Percentiles rank a stretch among this genome's conserved stretches.
Evolutionary conservation across 2,797 vertebrate genomes (phyloP).

Genomic region (Pampus argenteus): DNA sequence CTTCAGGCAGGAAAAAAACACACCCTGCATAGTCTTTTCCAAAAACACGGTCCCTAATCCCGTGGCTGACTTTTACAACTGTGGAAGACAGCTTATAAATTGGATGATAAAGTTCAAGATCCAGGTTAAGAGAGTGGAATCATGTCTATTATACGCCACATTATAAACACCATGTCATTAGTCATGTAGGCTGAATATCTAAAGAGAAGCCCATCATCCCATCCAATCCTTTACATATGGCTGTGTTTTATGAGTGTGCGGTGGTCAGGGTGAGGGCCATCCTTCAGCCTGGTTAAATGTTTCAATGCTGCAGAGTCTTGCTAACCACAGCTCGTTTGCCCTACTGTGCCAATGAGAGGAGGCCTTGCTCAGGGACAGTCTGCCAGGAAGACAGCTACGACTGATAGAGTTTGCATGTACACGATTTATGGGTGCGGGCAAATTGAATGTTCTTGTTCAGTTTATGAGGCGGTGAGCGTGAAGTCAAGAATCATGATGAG

Average conservation of each 20-base stretch:
- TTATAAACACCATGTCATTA: slow-evolving; percentile 63
- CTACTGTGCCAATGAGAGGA: slow-evolving; percentile 44
- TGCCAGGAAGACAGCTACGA: slow-evolving; percentile 18
- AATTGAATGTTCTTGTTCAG: slow-evolving; percentile 9
- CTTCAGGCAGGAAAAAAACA: slow-evolving; percentile 28
- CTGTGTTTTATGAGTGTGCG: slow-evolving; percentile 66
- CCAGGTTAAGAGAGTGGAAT: slow-evolving; percentile 62
- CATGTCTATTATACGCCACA: slow-evolving; percentile 57
- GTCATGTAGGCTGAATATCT: slow-evolving; percentile 59
- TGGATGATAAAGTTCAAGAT: slow-evolving; percentile 64
- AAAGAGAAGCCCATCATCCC: slow-evolving; percentile 57
- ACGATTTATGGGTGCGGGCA: slow-evolving; percentile 10
- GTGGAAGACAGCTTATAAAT: slow-evolving; percentile 55
- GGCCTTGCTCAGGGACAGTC: slow-evolving; percentile 57
- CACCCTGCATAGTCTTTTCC: neutral
- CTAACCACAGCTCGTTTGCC: slow-evolving; percentile 48
- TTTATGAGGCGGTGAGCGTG: slow-evolving; percentile 8
- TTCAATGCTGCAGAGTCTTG: slow-evolving; percentile 65
- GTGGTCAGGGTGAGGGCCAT: slow-evolving; percentile 69
- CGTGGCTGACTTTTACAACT: slow-evolving; percentile 32
- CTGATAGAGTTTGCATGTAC: slow-evolving; percentile 28
- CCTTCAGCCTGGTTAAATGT: slow-evolving; percentile 67
- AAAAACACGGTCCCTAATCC: slow-evolving; percentile 26
- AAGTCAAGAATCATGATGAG: slow-evolving; percentile 37
- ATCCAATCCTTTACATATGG: slow-evolving; percentile 73